phyloP scores from a whole-genome alignment of 2,888 invertebrate genomes.

The Trimorus sp. region DNA sequence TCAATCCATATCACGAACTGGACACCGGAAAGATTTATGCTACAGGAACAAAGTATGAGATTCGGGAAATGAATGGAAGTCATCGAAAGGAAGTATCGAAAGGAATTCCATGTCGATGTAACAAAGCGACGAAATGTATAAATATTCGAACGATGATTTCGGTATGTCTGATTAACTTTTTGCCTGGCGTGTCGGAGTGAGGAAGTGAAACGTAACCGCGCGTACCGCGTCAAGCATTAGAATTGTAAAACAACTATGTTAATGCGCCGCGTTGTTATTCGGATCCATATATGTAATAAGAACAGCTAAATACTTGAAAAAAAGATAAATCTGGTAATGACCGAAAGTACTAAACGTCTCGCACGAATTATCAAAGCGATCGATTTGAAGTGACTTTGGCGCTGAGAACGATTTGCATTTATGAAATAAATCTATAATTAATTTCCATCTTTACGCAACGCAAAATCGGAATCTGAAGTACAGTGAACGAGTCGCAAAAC shows the following conservation, averaged over 20 bases:
- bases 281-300: neutral
- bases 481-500: no score
- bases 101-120: neutral
- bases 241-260: conserved; percentile 3
- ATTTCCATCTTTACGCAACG: no score
- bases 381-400: no score
- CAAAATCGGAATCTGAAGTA: no score
- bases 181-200: neutral
- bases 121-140: neutral
- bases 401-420: no score
- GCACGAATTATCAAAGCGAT: no score
- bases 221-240: neutral
- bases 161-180: neutral
- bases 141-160: neutral
- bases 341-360: no score
- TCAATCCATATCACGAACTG: neutral
- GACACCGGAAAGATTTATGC: no score
- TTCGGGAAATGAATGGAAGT: neutral
- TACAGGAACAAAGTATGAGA: neutral
- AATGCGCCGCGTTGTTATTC: neutral
- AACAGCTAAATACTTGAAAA: neutral
- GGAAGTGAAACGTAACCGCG: conserved; percentile 5
- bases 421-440: no score
- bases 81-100: no score
- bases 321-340: no score